Base-by-base conservation (phyloP, 2,797 vertebrate genomes). In the Monodelphis domestica region DNA sequence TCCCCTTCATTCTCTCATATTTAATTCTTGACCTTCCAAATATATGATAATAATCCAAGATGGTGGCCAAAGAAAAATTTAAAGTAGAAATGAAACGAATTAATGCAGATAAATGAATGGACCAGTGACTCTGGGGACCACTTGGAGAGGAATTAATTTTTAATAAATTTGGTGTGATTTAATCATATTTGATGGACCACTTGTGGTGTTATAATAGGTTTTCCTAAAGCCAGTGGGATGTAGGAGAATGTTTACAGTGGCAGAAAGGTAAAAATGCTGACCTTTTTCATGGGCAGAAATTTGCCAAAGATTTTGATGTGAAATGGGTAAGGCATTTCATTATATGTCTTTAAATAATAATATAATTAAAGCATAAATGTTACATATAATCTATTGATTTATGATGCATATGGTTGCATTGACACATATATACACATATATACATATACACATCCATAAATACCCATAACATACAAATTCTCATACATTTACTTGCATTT, bases 121-220 rank as follows among this genome's bases (percentile, higher is more conserved):
- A 33, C 28, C 84, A 55, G 45, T 88, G 54, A 91, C 93, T 95
- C 89, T 93, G 94, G 94, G 91, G 96, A 93, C 55, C 94, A 89
- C 93, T 95, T 96, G 94, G 90, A 96, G 94, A 95, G 90, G 90
- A 91, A 87, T 94, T 93, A 87, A 95, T 93, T 97, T 95, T 88
- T 93, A 96, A 97, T 97, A 96, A 96, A 96, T 93, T 91, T 95
- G 89, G 92, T 96, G 88, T 92, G 53, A 90, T 91, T 90, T 91
- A 92, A 93, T 95, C 96, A 95, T 52, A 94, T 95, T 97, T 96
- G 95, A 96, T 97, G 95, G 96, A 93, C 95, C 92, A 97, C 96
- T 91, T 95, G 95, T 96, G 95, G 96, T 96, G 63, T 91, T 55
- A 57, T 84, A 91, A 88, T 24, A 95, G 57, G 12, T 26, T 1